A percentile compares a stretch with the other conserved stretches of the same genome.
Conservation (phyloP, 2,113 vertebrate genomes). For the Sialia sialis region DNA sequence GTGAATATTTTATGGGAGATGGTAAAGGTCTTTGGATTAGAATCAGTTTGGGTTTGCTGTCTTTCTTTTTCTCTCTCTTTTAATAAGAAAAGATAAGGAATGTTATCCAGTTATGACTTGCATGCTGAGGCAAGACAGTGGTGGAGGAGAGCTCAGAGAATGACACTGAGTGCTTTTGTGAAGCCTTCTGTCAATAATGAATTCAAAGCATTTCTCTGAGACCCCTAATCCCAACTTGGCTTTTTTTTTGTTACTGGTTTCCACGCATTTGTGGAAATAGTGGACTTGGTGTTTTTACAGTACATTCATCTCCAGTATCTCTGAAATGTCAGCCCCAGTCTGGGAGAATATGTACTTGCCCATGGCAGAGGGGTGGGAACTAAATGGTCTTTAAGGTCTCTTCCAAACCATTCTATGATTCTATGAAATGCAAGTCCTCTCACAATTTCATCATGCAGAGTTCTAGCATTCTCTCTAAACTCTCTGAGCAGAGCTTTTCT, state of each 20-base stretch:
- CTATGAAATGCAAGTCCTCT: neutral
- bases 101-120: neutral
- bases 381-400: neutral
- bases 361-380: neutral
- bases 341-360: neutral
- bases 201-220: neutral
- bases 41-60: neutral
- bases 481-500: neutral
- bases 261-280: neutral
- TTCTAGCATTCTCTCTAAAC: neutral
- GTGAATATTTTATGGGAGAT: neutral
- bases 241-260: neutral
- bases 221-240: neutral
- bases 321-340: neutral
- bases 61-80: neutral
- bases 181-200: neutral
- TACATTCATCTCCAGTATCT: neutral
- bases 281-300: neutral
- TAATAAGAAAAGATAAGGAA: neutral
- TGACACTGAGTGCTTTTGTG: neutral
- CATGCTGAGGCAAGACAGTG: rapidly evolving
- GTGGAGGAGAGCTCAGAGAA: neutral
- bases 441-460: neutral
- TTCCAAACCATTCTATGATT: neutral
- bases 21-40: neutral